Evolutionary conservation across 2,113 vertebrate genomes (phyloP).

Genomic region (Sterrhoptilus dennistouni): DNA sequence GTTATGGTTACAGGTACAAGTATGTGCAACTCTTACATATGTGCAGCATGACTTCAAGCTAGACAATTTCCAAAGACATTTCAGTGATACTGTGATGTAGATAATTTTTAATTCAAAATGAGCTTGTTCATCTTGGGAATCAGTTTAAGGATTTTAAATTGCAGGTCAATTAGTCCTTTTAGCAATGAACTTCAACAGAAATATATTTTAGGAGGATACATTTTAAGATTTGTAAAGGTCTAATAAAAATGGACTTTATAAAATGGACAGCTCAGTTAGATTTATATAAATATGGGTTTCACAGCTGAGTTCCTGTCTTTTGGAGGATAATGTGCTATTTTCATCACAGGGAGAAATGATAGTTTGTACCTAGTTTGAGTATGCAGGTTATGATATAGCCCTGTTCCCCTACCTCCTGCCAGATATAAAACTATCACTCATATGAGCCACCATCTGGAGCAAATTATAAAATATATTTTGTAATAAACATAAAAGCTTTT

Average conservation of each 20-base stretch:
- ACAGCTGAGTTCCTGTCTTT: neutral
- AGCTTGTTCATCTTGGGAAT: neutral
- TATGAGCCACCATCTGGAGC: neutral
- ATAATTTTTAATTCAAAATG: neutral
- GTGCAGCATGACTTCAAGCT: neutral
- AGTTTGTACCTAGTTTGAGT: neutral
- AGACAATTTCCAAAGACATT: neutral
- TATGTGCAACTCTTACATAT: neutral
- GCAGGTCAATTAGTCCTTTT: neutral
- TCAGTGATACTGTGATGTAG: neutral
- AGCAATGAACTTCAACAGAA: neutral
- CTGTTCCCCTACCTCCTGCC: neutral
- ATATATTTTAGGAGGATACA: neutral
- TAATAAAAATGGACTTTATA: neutral
- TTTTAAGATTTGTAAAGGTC: neutral
- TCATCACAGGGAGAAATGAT: neutral
- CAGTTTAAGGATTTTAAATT: neutral
- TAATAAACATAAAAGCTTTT: neutral
- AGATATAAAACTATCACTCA: neutral
- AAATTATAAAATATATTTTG: neutral
- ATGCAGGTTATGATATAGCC: neutral
- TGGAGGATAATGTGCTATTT: neutral
- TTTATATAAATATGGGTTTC: neutral
- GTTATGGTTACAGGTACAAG: neutral
- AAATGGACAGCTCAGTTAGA: neutral